A percentile compares a stretch with the other conserved stretches of the same genome.
Conservation (phyloP, 2,888 invertebrate genomes). For the Gryllus longicercus region DNA sequence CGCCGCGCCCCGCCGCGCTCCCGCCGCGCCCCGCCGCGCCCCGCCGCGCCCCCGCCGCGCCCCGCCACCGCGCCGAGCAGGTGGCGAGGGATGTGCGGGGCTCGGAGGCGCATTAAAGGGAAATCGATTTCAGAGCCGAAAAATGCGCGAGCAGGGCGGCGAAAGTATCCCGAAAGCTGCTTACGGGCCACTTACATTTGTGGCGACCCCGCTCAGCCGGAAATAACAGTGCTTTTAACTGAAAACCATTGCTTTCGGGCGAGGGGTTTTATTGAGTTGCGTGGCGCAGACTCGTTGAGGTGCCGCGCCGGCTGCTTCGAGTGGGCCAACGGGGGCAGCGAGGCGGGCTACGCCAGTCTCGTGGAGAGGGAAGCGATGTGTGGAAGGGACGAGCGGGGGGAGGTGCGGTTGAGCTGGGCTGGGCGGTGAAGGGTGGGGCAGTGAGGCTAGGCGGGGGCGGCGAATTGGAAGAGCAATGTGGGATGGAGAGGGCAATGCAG, state of each 20-base stretch:
- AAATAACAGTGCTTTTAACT: constrained; percentile 9
- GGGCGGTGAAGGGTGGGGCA: no score
- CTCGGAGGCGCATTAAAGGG: not conserved
- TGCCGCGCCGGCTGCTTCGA: no score
- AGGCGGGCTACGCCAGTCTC: no score
- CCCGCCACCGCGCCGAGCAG: not conserved
- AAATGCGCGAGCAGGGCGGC: not conserved
- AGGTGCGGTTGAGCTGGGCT: no score
- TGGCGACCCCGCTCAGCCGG: constrained; percentile 1
- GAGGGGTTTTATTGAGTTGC: constrained; percentile 3
- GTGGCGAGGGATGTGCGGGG: not conserved
- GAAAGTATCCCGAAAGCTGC: constrained; percentile 1
- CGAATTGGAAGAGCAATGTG: no score
- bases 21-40: not conserved
- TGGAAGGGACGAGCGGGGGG: no score
- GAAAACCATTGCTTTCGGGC: constrained; percentile 3
- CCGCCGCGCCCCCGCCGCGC: no score
- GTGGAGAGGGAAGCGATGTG: no score
- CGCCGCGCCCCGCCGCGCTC: not conserved
- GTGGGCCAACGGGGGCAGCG: no score
- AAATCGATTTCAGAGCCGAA: not conserved
- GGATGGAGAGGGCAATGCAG: no score
- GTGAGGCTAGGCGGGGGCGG: no score
- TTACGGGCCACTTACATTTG: constrained; percentile 8
- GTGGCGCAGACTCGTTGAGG: not conserved